phyloP scores from a whole-genome alignment of 2,113 vertebrate genomes.

The Bubo blakistoni region DNA sequence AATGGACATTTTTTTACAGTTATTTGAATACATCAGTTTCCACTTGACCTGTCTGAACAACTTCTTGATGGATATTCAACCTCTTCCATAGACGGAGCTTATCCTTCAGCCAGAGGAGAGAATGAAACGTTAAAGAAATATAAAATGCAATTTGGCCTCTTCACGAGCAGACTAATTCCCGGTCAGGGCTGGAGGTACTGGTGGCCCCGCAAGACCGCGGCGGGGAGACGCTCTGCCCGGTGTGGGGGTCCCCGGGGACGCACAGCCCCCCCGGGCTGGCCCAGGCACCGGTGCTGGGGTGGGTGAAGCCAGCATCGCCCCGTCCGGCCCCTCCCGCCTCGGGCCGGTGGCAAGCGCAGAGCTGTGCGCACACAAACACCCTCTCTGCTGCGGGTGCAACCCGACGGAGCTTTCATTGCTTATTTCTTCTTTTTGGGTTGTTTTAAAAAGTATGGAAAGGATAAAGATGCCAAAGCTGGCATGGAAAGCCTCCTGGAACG shows the following conservation, averaged over 20 bases:
- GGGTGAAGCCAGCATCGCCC: fast-evolving
- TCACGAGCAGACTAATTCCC: neutral
- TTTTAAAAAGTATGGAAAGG: neutral
- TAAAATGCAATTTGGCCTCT: neutral
- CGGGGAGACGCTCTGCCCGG: neutral
- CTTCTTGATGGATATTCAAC: constrained; percentile 12
- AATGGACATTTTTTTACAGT: neutral
- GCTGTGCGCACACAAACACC: fast-evolving
- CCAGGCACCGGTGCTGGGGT: fast-evolving
- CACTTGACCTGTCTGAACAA: constrained; percentile 35
- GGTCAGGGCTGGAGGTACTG: neutral
- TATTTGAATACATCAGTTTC: constrained; percentile 7
- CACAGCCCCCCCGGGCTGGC: neutral
- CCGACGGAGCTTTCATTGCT: neutral
- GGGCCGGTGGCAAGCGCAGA: neutral
- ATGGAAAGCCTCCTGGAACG: neutral
- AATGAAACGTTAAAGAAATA: neutral
- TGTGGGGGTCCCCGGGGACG: fast-evolving
- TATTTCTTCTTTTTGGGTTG: neutral
- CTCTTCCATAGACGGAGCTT: neutral
- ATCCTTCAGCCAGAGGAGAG: neutral
- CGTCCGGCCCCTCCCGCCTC: neutral
- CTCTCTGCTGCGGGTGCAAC: fast-evolving
- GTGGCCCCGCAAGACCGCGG: fast-evolving
- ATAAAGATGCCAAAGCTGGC: neutral